A percentile compares a stretch with the other conserved stretches of the same genome.
These are phyloP conservation scores for Matsumurasca onukii DNA, from an alignment of 1,140 invertebrate genomes.

Conservation along the genomic window DNA sequence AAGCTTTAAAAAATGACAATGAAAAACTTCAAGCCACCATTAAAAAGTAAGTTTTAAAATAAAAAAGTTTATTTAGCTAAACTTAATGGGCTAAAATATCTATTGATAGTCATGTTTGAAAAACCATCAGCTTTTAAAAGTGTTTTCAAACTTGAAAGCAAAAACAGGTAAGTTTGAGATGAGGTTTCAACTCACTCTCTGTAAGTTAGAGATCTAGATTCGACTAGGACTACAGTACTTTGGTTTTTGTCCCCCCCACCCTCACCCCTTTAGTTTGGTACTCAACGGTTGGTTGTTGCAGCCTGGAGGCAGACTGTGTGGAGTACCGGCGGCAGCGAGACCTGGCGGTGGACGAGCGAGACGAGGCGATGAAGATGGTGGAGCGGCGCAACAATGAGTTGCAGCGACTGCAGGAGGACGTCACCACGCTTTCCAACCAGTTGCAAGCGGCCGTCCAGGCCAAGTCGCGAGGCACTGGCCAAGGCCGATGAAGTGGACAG, in stretches of 20 bases:
- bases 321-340: slow-evolving; percentile 61
- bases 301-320: slow-evolving; percentile 54
- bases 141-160: not conserved
- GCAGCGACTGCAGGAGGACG: slow-evolving; percentile 63
- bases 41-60: slow-evolving; percentile 44
- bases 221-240: no score
- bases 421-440: slow-evolving; percentile 63
- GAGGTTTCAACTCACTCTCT: not conserved
- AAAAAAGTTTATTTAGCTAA: no score
- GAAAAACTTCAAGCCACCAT: slow-evolving; percentile 60
- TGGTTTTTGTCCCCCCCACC: no score
- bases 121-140: no score
- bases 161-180: not conserved
- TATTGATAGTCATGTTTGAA: no score
- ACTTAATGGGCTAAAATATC: no score
- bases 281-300: no score
- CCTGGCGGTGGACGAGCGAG: slow-evolving; percentile 66
- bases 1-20: slow-evolving; percentile 59
- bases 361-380: slow-evolving; percentile 65
- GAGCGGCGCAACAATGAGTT: slow-evolving; percentile 68
- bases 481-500: slow-evolving; percentile 77
- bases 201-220: no score
- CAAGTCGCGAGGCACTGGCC: slow-evolving; percentile 80
- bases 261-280: no score
- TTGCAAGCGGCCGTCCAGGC: slow-evolving; percentile 65